Percentiles rank a stretch among this genome's conserved stretches.
Conservation (phyloP, 2,888 invertebrate species). For the Entomobrya multifasciata region DNA sequence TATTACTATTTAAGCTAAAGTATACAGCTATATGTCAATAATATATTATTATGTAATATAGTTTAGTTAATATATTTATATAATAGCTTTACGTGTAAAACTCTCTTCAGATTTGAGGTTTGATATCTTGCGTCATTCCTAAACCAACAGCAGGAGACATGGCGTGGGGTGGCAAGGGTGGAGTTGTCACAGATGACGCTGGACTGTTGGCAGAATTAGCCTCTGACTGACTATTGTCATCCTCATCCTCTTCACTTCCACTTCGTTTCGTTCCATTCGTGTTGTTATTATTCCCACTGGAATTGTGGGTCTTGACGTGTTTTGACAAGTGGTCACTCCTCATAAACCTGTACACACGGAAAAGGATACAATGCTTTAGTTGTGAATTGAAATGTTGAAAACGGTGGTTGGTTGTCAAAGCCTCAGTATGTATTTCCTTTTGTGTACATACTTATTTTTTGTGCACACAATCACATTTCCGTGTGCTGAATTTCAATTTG, state of each 20-base stretch:
- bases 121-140: conserved; percentile 80
- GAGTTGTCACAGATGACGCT: conserved; percentile 81
- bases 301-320: conserved; percentile 83
- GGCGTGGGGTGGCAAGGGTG: conserved; percentile 84
- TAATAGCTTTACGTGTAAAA: conserved; percentile 65
- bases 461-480: too few species aligned
- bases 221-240: conserved; percentile 89
- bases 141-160: conserved; percentile 81
- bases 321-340: conserved; percentile 84
- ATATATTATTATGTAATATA: conserved; percentile 30
- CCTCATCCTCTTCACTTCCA: conserved; percentile 93
- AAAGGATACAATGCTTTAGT: conserved; percentile 22
- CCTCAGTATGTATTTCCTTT: conserved; percentile 32
- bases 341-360: conserved; percentile 85
- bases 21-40: conserved; percentile 27
- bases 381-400: conserved; percentile 24
- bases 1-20: conserved; percentile 19
- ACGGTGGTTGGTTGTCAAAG: neutral
- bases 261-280: conserved; percentile 83
- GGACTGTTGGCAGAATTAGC: conserved; percentile 80
- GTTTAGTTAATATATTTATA: conserved; percentile 26
- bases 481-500: too few species aligned
- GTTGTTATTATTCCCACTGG: conserved; percentile 85
- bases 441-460: too few species aligned
- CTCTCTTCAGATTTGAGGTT: conserved; percentile 77